phyloP scores from a whole-genome alignment of 2,797 vertebrate species.

The Propithecus perrieri region DNA sequence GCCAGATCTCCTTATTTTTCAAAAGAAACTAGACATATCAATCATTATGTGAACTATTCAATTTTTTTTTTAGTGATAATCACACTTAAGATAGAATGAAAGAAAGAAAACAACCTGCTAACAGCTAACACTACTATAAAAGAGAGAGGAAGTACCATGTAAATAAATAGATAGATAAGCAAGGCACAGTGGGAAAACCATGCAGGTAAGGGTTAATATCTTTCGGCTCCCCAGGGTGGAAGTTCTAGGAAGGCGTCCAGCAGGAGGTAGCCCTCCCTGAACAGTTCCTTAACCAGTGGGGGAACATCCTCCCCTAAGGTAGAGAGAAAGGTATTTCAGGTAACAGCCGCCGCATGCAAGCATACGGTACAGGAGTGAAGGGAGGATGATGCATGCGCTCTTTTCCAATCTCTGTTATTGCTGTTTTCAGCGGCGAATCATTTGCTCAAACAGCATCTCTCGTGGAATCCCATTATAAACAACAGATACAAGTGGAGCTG shows the following conservation, averaged over 20 bases:
- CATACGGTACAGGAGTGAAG: not conserved
- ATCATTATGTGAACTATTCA: not conserved
- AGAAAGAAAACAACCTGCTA: not conserved
- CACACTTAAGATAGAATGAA: not conserved
- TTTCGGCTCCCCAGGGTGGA: not conserved
- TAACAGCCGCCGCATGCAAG: not conserved
- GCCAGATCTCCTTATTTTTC: not conserved
- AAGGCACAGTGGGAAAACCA: not conserved
- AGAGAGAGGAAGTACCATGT: not conserved
- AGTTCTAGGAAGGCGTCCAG: not conserved
- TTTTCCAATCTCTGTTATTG: not conserved
- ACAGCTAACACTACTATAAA: not conserved
- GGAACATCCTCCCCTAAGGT: not conserved
- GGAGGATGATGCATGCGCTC: not conserved
- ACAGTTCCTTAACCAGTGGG: not conserved
- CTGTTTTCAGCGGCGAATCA: constrained; percentile 3
- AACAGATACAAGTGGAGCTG: not conserved
- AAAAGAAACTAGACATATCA: not conserved
- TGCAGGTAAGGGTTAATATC: not conserved
- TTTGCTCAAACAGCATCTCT: not conserved
- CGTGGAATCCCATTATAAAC: not conserved
- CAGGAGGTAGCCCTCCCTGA: not conserved
- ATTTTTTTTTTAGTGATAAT: not conserved
- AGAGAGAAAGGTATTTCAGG: not conserved
- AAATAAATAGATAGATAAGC: not conserved